A percentile compares a stretch with the other conserved stretches of the same genome.
Evolutionary conservation across 2,113 vertebrate genomes (phyloP).

Genomic region (Agapornis roseicollis): DNA sequence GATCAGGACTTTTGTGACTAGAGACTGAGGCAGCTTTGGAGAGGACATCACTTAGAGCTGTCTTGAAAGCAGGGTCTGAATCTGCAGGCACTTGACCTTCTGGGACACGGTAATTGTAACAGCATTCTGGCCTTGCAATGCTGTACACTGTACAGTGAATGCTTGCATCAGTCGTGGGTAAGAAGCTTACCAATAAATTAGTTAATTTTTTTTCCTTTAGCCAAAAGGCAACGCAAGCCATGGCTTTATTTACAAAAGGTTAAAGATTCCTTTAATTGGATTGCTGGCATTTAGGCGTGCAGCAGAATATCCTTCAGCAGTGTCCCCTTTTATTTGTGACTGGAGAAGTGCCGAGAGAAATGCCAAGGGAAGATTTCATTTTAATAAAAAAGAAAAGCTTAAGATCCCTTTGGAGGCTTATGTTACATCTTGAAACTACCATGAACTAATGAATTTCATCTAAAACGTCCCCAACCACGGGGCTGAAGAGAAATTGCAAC

Average conservation of each 20-base stretch:
- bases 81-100: conserved; percentile 40
- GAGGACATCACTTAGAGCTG: background rate
- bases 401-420: conserved; percentile 63
- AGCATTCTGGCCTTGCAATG: conserved; percentile 13
- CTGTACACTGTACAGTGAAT: conserved; percentile 23
- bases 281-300: conserved; percentile 70
- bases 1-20: background rate
- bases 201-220: conserved; percentile 32
- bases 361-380: conserved; percentile 70
- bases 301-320: conserved; percentile 47
- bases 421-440: conserved; percentile 60
- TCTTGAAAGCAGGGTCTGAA: background rate
- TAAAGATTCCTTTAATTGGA: conserved; percentile 75
- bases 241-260: conserved; percentile 76
- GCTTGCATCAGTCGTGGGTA: conserved; percentile 6
- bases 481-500: background rate
- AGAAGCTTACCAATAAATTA: conserved; percentile 54
- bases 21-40: background rate
- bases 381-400: conserved; percentile 71
- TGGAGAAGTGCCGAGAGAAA: conserved; percentile 65
- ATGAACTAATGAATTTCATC: conserved; percentile 69
- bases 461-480: conserved; percentile 56
- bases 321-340: conserved; percentile 61
- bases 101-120: background rate
- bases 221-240: conserved; percentile 38